A percentile compares a stretch with the other conserved stretches of the same genome.
phyloP scores from a whole-genome alignment of 2,113 vertebrate genomes.

The Ictidomys tridecemlineatus region DNA sequence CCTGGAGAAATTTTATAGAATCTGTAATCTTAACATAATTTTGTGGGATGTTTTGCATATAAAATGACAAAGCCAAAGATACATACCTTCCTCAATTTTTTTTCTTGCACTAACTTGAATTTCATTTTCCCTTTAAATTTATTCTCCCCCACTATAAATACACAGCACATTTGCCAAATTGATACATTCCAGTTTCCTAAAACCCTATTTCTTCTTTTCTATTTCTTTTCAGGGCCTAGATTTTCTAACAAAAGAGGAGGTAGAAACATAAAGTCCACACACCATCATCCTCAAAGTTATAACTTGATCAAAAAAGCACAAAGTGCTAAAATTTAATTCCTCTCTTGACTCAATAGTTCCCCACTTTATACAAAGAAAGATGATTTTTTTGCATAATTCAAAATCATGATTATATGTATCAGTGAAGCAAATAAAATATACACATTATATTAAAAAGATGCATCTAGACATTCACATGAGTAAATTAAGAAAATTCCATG shows the following conservation, averaged over 20 bases:
- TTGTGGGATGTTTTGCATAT: background rate
- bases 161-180: background rate
- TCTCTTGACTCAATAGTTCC: background rate
- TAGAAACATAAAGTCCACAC: background rate
- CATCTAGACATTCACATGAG: background rate
- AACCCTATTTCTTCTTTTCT: background rate
- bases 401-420: background rate
- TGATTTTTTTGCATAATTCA: background rate
- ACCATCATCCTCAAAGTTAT: background rate
- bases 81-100: background rate
- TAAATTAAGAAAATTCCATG: slow-evolving; percentile 50
- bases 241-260: background rate
- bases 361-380: background rate
- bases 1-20: background rate
- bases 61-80: background rate
- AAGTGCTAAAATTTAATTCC: slow-evolving; percentile 4
- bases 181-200: background rate
- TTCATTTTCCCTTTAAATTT: background rate
- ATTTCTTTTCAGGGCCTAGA: background rate
- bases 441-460: background rate
- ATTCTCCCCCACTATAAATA: background rate
- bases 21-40: background rate
- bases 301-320: background rate
- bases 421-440: background rate
- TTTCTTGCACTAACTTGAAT: slow-evolving; percentile 28